Percentiles rank a stretch among this genome's conserved stretches.
These are phyloP conservation scores for Melanotus villosus DNA, from an alignment of 2,888 invertebrate species.

Conservation along the genomic window DNA sequence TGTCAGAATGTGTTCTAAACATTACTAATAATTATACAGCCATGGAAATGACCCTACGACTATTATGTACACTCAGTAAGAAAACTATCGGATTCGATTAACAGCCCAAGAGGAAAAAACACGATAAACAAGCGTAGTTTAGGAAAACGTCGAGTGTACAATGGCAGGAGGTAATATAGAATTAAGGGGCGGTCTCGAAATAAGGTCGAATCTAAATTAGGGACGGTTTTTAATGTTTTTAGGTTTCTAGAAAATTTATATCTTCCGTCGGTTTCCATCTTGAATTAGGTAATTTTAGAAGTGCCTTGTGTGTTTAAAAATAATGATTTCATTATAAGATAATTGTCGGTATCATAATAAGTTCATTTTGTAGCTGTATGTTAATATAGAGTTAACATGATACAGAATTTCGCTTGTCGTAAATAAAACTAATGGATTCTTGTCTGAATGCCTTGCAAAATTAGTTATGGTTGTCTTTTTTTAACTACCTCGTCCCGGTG, in stretches of 20 bases:
- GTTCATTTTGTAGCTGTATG: conserved; percentile 28
- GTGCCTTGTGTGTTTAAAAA: conserved; percentile 33
- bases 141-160: conserved; percentile 34
- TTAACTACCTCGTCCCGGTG: conserved; percentile 11
- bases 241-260: conserved; percentile 56
- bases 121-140: not conserved
- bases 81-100: conserved; percentile 7
- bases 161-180: conserved; percentile 52
- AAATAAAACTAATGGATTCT: conserved; percentile 7
- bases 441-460: not conserved
- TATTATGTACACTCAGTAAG: conserved; percentile 42
- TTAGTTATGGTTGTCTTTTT: not conserved
- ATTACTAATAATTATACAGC: conserved; percentile 52
- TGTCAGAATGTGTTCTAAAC: conserved; percentile 54
- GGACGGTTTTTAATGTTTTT: conserved; percentile 57
- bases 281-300: conserved; percentile 51
- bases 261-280: conserved; percentile 58
- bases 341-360: conserved; percentile 25
- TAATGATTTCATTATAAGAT: conserved; percentile 43
- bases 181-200: conserved; percentile 51
- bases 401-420: not conserved
- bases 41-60: conserved; percentile 38
- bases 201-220: conserved; percentile 54
- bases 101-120: not conserved
- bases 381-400: conserved; percentile 24